phyloP scores from a whole-genome alignment of 2,797 vertebrate genomes.

The Coracias cyanogaster region DNA sequence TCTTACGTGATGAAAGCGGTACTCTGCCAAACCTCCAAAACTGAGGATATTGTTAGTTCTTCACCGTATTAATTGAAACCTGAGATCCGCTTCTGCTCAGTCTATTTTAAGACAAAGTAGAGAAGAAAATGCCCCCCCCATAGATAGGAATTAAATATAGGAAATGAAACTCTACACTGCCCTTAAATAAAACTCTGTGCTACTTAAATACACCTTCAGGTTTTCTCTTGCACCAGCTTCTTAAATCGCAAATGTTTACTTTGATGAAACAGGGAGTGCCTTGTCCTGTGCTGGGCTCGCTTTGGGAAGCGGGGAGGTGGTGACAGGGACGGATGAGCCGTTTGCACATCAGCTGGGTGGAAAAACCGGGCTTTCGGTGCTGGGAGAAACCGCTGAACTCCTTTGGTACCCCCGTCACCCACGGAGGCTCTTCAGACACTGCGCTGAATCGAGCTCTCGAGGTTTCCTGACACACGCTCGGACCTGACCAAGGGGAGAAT shows the following conservation, averaged over 20 bases:
- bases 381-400: neutral
- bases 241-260: slow-evolving; percentile 6
- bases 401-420: rapidly evolving
- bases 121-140: neutral
- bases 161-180: neutral
- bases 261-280: slow-evolving; percentile 57
- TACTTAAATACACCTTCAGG: neutral
- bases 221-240: slow-evolving; percentile 17
- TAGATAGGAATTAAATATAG: neutral
- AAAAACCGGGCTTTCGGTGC: neutral
- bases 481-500: neutral
- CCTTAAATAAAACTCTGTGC: neutral
- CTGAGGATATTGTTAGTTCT: neutral
- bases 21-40: neutral
- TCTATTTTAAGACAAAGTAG: neutral
- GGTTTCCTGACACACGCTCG: rapidly evolving
- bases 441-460: rapidly evolving
- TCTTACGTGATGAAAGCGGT: neutral
- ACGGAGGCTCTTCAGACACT: neutral
- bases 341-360: neutral
- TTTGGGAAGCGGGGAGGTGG: neutral
- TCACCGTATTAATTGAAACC: neutral
- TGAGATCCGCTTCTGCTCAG: neutral
- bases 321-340: neutral
- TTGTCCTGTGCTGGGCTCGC: neutral